Conservation (phyloP, 1,140 invertebrate species). For the Drosophila chauvacae region DNA sequence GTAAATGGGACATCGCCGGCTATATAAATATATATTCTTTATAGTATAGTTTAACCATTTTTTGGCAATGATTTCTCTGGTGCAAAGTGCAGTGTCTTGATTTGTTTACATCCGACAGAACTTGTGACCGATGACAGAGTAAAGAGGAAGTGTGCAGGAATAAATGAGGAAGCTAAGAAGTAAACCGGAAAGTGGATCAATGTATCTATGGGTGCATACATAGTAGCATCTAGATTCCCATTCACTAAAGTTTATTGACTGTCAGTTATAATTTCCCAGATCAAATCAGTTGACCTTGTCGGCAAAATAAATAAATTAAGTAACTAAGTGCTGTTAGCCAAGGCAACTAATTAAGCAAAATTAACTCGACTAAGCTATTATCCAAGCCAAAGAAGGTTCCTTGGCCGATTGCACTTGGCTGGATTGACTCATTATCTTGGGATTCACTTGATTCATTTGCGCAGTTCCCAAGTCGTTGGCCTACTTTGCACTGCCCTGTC, state of each 20-base stretch:
- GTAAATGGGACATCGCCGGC: slow-evolving; percentile 28
- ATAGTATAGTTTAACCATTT: slow-evolving; percentile 41
- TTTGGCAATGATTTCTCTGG: slow-evolving; percentile 57
- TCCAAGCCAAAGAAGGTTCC: background rate
- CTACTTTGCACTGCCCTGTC: slow-evolving; percentile 56
- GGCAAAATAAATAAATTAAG: background rate
- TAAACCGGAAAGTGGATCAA: slow-evolving; percentile 4
- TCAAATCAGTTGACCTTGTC: slow-evolving; percentile 60
- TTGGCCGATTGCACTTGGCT: background rate
- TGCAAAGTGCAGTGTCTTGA: slow-evolving; percentile 67
- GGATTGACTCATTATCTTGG: slow-evolving; percentile 54
- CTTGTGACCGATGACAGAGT: slow-evolving; percentile 62
- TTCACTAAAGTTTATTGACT: slow-evolving; percentile 6
- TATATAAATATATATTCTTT: slow-evolving; percentile 1
- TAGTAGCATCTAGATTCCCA: background rate
- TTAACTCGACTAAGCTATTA: slow-evolving; percentile 8
- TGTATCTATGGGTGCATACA: background rate
- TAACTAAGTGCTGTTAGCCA: slow-evolving; percentile 9
- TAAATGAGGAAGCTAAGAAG: background rate
- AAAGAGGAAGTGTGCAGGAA: slow-evolving; percentile 14
- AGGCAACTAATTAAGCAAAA: slow-evolving; percentile 43
- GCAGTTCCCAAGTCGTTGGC: slow-evolving; percentile 61
- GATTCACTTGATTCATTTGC: slow-evolving; percentile 30
- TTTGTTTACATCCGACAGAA: slow-evolving; percentile 69
- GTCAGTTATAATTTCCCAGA: slow-evolving; percentile 28